Conservation (phyloP, 2,888 invertebrate species). For the Melolontha melolontha region DNA sequence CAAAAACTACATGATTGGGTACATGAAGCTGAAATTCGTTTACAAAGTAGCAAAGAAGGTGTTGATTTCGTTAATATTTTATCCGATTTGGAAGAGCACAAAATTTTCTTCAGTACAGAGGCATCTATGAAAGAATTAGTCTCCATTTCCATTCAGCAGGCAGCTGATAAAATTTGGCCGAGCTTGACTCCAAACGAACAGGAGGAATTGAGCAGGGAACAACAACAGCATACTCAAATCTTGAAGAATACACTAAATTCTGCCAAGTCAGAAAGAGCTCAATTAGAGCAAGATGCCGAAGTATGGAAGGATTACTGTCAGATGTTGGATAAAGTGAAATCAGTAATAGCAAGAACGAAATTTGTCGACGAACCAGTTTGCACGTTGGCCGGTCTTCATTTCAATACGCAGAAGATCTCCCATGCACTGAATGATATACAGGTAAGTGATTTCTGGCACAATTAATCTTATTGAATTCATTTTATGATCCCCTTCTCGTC, state of each 20-base stretch:
- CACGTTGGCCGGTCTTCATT: slow-evolving; percentile 83
- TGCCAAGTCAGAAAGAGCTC: slow-evolving; percentile 83
- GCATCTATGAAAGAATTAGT: slow-evolving; percentile 82
- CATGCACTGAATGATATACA: slow-evolving; percentile 81
- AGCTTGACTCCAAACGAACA: slow-evolving; percentile 85
- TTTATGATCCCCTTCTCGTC: too few relatives aligned
- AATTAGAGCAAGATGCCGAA: slow-evolving; percentile 84
- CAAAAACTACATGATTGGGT: slow-evolving; percentile 87
- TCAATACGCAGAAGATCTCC: slow-evolving; percentile 85
- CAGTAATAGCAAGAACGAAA: slow-evolving; percentile 79
- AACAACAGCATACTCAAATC: slow-evolving; percentile 83
- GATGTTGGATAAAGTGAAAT: slow-evolving; percentile 81
- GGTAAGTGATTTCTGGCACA: slow-evolving; percentile 68
- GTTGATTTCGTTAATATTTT: slow-evolving; percentile 89
- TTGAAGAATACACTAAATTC: slow-evolving; percentile 85
- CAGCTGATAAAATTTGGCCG: slow-evolving; percentile 90
- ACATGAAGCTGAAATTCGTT: slow-evolving; percentile 81
- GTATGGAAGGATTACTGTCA: slow-evolving; percentile 89
- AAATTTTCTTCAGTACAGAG: slow-evolving; percentile 86
- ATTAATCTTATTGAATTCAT: too few relatives aligned
- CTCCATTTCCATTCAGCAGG: slow-evolving; percentile 83
- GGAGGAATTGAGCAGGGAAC: slow-evolving; percentile 84
- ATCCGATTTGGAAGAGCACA: slow-evolving; percentile 87
- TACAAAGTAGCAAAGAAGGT: slow-evolving; percentile 84
- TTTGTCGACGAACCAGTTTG: slow-evolving; percentile 85